A percentile compares a stretch with the other conserved stretches of the same genome.
These are phyloP conservation scores for Hydraecia micacea DNA, from an alignment of 2,888 invertebrate genomes.

Conservation along the genomic window DNA sequence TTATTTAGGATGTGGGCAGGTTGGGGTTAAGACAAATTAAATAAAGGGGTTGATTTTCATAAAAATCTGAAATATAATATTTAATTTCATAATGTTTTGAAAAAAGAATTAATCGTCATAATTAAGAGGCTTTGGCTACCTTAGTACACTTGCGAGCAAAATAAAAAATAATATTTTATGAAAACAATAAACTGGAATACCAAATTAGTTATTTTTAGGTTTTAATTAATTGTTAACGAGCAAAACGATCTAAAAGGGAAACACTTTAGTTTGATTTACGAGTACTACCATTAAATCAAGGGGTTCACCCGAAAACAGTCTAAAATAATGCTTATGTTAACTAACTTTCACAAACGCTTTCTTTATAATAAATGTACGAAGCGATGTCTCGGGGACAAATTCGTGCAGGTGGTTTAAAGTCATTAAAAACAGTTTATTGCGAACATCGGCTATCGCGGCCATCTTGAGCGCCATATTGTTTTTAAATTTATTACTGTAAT, in stretches of 20 bases:
- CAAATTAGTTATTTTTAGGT: slow-evolving; percentile 37
- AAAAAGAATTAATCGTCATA: slow-evolving; percentile 1
- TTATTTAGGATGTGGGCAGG: slow-evolving; percentile 26
- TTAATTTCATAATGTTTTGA: background rate
- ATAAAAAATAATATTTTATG: slow-evolving; percentile 2
- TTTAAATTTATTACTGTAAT: slow-evolving; percentile 85
- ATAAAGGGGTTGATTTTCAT: background rate
- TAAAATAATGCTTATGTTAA: slow-evolving; percentile 28
- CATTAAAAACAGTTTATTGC: slow-evolving; percentile 84
- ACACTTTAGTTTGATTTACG: slow-evolving; percentile 57
- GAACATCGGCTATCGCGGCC: slow-evolving; percentile 79
- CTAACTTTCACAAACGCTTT: slow-evolving; percentile 49
- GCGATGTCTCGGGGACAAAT: slow-evolving; percentile 70
- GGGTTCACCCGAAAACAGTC: slow-evolving; percentile 23
- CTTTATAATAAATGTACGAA: slow-evolving; percentile 52
- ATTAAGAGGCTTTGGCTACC: background rate
- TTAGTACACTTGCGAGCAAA: background rate
- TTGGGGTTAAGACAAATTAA: slow-evolving; percentile 35
- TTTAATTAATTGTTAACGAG: slow-evolving; percentile 59
- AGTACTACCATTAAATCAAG: slow-evolving; percentile 37
- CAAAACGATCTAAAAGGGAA: slow-evolving; percentile 47
- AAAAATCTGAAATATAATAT: background rate
- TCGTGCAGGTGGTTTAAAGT: slow-evolving; percentile 80
- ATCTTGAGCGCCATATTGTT: slow-evolving; percentile 84
- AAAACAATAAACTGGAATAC: slow-evolving; percentile 23